These are phyloP conservation scores for Aselliscus stoliczkanus DNA, from an alignment of 2,797 vertebrate genomes.

Conservation along the genomic window DNA sequence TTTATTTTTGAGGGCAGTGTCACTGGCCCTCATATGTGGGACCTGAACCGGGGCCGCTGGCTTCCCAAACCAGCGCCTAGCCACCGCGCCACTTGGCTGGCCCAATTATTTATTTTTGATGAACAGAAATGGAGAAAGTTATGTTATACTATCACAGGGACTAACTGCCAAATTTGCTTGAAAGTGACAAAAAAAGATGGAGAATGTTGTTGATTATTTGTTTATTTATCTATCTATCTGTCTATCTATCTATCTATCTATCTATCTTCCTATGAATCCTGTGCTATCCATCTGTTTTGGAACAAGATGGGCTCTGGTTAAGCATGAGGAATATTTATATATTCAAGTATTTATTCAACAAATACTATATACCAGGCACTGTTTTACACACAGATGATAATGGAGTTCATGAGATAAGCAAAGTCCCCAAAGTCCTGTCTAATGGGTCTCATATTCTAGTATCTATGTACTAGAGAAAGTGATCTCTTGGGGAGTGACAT, in stretches of 20 bases:
- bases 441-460: background rate
- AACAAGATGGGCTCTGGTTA: background rate
- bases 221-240: background rate
- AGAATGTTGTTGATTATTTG: background rate
- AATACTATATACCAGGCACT: background rate
- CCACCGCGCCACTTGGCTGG: too few relatives aligned
- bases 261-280: background rate
- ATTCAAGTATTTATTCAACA: background rate
- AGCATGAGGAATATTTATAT: background rate
- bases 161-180: background rate
- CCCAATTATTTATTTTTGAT: background rate
- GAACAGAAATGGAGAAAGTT: background rate
- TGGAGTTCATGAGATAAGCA: background rate
- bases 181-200: background rate
- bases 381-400: background rate
- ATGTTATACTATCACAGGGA: background rate
- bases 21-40: too few relatives aligned
- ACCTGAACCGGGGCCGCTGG: too few relatives aligned
- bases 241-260: background rate
- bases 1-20: background rate
- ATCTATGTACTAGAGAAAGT: background rate
- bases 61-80: too few relatives aligned
- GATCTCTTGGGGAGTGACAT: background rate
- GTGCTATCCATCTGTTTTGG: background rate
- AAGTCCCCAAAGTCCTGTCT: background rate